Conservation (phyloP, 1,140 invertebrate genomes). For the Trinorchestia longiramus region DNA sequence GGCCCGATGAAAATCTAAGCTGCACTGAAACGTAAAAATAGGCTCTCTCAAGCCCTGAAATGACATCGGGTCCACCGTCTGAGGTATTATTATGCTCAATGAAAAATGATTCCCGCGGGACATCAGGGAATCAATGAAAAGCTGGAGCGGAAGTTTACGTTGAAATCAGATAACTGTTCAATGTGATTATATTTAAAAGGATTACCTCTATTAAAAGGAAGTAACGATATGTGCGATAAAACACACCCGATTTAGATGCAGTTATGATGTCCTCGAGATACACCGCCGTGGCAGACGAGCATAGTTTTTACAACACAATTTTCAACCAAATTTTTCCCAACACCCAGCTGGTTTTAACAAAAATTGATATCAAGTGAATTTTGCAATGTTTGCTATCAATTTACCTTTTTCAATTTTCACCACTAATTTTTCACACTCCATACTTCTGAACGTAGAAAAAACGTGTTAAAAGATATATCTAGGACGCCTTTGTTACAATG, state of each 20-base stretch:
- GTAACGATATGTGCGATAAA: not conserved
- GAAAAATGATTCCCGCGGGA: not conserved
- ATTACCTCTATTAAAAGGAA: not conserved
- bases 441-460: too few species aligned
- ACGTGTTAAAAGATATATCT: too few species aligned
- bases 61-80: not conserved
- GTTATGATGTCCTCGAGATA: not conserved
- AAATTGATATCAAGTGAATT: not conserved
- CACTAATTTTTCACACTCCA: too few species aligned
- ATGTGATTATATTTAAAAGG: not conserved
- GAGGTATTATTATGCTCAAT: not conserved
- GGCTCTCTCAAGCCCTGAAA: not conserved
- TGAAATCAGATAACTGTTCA: not conserved
- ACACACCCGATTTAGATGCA: not conserved
- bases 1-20: conserved; percentile 2
- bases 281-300: too few species aligned
- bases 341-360: not conserved
- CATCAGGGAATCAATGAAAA: not conserved
- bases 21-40: conserved; percentile 18
- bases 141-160: not conserved
- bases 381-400: not conserved
- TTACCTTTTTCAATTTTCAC: too few species aligned
- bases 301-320: not conserved
- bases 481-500: too few species aligned
- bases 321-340: not conserved